Evolutionary conservation across 2,888 invertebrate genomes (phyloP).

Genomic region (Mimas tiliae): DNA sequence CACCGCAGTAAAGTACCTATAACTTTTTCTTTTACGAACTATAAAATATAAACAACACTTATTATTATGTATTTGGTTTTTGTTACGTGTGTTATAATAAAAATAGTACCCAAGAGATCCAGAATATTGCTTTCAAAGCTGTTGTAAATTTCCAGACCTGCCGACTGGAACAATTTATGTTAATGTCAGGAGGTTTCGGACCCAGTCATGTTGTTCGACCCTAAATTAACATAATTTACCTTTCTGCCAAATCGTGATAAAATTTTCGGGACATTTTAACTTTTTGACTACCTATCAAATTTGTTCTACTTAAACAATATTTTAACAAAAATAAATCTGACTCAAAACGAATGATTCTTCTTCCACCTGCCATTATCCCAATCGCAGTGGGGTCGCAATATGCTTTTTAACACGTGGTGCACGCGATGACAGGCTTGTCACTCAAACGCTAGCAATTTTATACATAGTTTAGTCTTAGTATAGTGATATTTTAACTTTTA

Average conservation of each 20-base stretch:
- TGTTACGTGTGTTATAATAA: background rate
- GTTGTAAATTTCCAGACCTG: background rate
- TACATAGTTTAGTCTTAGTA: no score
- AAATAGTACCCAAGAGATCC: background rate
- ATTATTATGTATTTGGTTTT: no score
- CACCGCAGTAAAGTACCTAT: no score
- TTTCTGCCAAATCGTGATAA: background rate
- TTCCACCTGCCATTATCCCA: no score
- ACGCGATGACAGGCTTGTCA: background rate
- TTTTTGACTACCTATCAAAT: background rate
- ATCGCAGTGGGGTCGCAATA: no score
- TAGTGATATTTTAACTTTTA: background rate
- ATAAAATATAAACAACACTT: no score
- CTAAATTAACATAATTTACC: slow-evolving; percentile 11
- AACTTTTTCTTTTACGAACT: no score
- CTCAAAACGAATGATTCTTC: no score
- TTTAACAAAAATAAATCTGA: no score
- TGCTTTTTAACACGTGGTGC: no score
- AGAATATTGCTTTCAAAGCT: background rate
- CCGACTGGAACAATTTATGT: slow-evolving; percentile 1
- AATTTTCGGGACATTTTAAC: background rate
- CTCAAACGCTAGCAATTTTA: background rate
- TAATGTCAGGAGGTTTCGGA: slow-evolving; percentile 1
- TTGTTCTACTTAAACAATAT: no score
- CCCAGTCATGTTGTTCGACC: background rate